A percentile compares a stretch with the other conserved stretches of the same genome.
phyloP scores from a whole-genome alignment of 2,888 invertebrate species.

The Hedya salicella region DNA sequence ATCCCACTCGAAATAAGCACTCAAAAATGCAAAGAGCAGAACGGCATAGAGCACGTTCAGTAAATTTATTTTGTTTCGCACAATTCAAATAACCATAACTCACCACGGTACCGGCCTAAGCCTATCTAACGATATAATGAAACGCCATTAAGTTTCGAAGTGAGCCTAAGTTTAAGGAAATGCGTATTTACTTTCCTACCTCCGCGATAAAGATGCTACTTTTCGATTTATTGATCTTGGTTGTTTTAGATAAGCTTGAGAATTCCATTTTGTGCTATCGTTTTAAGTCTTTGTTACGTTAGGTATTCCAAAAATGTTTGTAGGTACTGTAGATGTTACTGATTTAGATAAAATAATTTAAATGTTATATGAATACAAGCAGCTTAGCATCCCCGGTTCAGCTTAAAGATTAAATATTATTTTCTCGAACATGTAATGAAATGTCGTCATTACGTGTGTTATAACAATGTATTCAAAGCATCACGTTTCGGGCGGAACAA shows the following conservation, averaged over 20 bases:
- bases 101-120: constrained; percentile 75
- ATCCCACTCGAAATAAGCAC: constrained; percentile 84
- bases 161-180: constrained; percentile 74
- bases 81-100: constrained; percentile 86
- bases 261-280: constrained; percentile 50
- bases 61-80: constrained; percentile 85
- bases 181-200: constrained; percentile 72
- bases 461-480: too few relatives aligned
- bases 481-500: too few relatives aligned
- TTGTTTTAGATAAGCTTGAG: constrained; percentile 55
- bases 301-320: too few relatives aligned
- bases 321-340: too few relatives aligned
- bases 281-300: neutral
- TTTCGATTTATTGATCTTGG: constrained; percentile 79
- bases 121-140: constrained; percentile 85
- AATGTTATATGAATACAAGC: too few relatives aligned
- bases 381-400: too few relatives aligned
- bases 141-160: constrained; percentile 79
- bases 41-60: constrained; percentile 83
- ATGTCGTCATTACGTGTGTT: too few relatives aligned
- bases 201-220: constrained; percentile 78
- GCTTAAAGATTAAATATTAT: too few relatives aligned
- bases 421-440: too few relatives aligned
- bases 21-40: constrained; percentile 86
- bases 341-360: too few relatives aligned